Percentiles rank a stretch among this genome's conserved stretches.
Evolutionary conservation across 2,113 vertebrate genomes (phyloP).

Genomic region (Lagenorhynchus albirostris): DNA sequence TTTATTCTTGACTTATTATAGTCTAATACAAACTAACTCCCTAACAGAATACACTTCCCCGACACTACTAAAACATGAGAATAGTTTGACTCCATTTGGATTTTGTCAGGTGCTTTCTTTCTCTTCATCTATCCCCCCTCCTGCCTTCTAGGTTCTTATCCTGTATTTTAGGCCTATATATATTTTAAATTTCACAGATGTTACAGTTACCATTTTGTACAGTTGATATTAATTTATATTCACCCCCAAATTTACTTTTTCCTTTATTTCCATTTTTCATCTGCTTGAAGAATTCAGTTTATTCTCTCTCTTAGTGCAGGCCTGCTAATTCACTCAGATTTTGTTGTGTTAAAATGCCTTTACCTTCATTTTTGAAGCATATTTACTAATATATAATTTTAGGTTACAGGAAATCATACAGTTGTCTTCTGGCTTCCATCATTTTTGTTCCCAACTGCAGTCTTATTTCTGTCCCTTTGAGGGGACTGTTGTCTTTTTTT

Average conservation of each 20-base stretch:
- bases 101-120: background rate
- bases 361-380: background rate
- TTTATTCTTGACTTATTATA: background rate
- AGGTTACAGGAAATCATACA: background rate
- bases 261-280: background rate
- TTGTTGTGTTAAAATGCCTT: background rate
- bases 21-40: background rate
- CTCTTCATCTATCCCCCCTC: background rate
- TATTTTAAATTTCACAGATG: background rate
- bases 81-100: background rate
- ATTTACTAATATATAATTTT: background rate
- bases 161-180: background rate
- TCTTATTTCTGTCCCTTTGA: background rate
- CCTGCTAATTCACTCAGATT: background rate
- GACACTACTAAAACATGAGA: background rate
- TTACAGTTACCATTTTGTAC: background rate
- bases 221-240: background rate
- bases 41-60: background rate
- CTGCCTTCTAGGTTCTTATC: background rate
- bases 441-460: background rate
- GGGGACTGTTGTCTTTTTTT: background rate
- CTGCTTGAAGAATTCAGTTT: background rate
- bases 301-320: background rate
- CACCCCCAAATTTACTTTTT: background rate
- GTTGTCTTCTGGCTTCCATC: background rate